These are phyloP conservation scores for Tachuris rubrigastra DNA, from an alignment of 2,113 vertebrate species.

Conservation along the genomic window DNA sequence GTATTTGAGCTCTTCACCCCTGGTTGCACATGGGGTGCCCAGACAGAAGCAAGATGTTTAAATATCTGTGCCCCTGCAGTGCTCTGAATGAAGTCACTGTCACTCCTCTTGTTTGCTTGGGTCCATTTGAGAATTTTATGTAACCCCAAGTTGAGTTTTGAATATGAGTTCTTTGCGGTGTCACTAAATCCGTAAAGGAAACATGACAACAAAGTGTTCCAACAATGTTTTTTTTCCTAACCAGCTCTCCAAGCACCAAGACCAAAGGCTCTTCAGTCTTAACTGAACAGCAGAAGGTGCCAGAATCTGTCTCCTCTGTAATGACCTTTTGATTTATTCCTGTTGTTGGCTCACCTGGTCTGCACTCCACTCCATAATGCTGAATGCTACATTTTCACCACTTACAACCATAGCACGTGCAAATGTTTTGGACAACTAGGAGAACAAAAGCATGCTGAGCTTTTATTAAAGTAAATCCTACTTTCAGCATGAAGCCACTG, in stretches of 20 bases:
- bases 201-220: not conserved
- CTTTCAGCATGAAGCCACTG: not conserved
- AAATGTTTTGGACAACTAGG: not conserved
- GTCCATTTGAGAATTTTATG: not conserved
- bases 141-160: not conserved
- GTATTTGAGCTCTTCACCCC: not conserved
- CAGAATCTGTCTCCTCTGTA: not conserved
- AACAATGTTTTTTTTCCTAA: constrained; percentile 7
- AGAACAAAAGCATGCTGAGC: not conserved
- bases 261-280: constrained; percentile 11
- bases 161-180: not conserved
- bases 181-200: not conserved
- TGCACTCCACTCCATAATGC: not conserved
- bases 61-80: not conserved
- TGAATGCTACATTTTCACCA: not conserved
- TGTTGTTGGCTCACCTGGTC: not conserved
- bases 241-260: not conserved
- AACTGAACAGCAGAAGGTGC: not conserved
- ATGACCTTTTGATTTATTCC: not conserved
- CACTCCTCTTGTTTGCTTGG: not conserved
- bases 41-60: not conserved
- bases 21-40: not conserved
- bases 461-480: not conserved
- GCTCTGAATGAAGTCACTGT: not conserved
- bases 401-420: not conserved